Conservation (phyloP, 1,140 invertebrate genomes). For the Rhopalosiphum padi region DNA sequence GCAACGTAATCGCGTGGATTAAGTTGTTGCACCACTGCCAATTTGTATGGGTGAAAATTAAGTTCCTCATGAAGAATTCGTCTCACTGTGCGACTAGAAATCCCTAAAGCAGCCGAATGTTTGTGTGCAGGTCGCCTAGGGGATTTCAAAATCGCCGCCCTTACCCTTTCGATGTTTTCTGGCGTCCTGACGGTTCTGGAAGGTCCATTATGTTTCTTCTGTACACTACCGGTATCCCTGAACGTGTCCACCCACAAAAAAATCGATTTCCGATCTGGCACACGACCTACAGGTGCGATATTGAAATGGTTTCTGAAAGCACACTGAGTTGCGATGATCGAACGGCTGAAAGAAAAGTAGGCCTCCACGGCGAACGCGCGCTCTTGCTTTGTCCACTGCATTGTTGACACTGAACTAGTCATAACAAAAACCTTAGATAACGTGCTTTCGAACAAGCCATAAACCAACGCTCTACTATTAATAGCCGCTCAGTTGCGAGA, state of each 20-base stretch:
- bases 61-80: slow-evolving; percentile 56
- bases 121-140: no score
- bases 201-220: slow-evolving; percentile 55
- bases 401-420: slow-evolving; percentile 54
- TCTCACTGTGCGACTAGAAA: neutral
- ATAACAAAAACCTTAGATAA: slow-evolving; percentile 50
- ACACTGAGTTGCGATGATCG: slow-evolving; percentile 40
- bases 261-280: slow-evolving; percentile 55
- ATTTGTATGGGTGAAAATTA: slow-evolving; percentile 56
- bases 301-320: slow-evolving; percentile 54
- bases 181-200: slow-evolving; percentile 53
- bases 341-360: slow-evolving; percentile 44
- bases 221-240: slow-evolving; percentile 59
- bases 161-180: slow-evolving; percentile 58
- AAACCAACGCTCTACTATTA: slow-evolving; percentile 42
- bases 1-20: slow-evolving; percentile 55
- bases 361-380: slow-evolving; percentile 46
- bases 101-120: no score
- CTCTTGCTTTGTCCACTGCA: slow-evolving; percentile 46
- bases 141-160: no score
- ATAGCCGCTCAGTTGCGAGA: slow-evolving; percentile 39
- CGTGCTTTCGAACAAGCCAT: slow-evolving; percentile 32
- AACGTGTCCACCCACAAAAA: slow-evolving; percentile 59
- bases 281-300: neutral
- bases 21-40: slow-evolving; percentile 53